A percentile compares a stretch with the other conserved stretches of the same genome.
Conservation (phyloP, 1,140 invertebrate genomes). For the Nebria ingens region DNA sequence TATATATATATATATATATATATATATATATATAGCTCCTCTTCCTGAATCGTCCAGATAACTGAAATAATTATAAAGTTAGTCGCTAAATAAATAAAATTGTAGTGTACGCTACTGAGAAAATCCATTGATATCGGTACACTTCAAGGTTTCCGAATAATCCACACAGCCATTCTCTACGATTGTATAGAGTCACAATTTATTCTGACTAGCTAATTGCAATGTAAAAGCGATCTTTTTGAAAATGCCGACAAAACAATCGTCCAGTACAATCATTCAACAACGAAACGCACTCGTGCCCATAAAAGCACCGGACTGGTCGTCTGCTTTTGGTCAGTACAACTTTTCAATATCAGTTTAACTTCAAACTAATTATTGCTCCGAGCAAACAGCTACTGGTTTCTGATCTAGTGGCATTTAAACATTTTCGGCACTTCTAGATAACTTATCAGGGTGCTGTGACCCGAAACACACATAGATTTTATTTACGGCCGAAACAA, state of each 20-base stretch:
- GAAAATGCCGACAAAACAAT: not conserved
- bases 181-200: slow-evolving; percentile 3
- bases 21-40: not conserved
- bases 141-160: slow-evolving; percentile 1
- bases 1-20: not conserved
- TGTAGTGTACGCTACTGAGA: not conserved
- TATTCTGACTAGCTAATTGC: slow-evolving; percentile 9
- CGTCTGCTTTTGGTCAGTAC: not conserved
- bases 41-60: not conserved
- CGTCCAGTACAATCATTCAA: not conserved
- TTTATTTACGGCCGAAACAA: no score
- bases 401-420: not conserved
- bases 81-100: no score
- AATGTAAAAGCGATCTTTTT: slow-evolving; percentile 7
- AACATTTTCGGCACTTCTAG: not conserved
- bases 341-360: not conserved
- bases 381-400: not conserved
- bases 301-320: not conserved
- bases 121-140: no score
- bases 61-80: no score
- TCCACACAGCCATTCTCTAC: not conserved
- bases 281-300: not conserved
- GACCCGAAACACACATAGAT: no score
- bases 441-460: no score
- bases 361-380: slow-evolving; percentile 6